These are phyloP conservation scores for Isurus oxyrinchus DNA, from an alignment of 2,113 vertebrate species.

Conservation along the genomic window DNA sequence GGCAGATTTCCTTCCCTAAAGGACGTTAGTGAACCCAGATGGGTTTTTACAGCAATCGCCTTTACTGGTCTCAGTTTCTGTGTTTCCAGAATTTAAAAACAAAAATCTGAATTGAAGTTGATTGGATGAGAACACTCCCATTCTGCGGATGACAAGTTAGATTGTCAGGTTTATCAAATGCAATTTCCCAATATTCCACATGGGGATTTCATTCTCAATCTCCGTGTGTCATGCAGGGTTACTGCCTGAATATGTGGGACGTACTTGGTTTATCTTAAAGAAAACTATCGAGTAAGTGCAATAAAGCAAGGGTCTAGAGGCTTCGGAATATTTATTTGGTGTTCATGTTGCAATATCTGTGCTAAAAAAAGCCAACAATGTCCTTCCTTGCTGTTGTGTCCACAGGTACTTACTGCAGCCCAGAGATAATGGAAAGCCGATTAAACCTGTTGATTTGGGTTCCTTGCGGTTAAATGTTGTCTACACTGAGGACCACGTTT, in stretches of 20 bases:
- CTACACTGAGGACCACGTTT: conserved; percentile 97
- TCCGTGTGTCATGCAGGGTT: too few relatives aligned
- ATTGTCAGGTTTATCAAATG: too few relatives aligned
- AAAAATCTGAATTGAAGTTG: too few relatives aligned
- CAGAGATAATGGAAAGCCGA: conserved; percentile 81
- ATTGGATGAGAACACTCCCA: too few relatives aligned
- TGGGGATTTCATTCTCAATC: too few relatives aligned
- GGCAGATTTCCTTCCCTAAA: too few relatives aligned
- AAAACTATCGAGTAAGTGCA: background rate
- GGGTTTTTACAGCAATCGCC: too few relatives aligned
- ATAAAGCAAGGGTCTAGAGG: background rate
- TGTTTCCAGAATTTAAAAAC: too few relatives aligned
- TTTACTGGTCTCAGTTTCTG: too few relatives aligned
- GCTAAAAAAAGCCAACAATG: background rate
- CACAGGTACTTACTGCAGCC: conserved; percentile 94
- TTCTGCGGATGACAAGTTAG: too few relatives aligned
- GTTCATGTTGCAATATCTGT: background rate
- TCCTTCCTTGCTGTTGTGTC: conserved; percentile 19
- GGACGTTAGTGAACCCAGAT: too few relatives aligned
- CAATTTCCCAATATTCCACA: too few relatives aligned
- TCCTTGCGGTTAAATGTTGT: conserved; percentile 91
- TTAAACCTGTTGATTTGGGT: conserved; percentile 89
- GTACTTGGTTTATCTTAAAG: background rate
- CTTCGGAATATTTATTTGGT: background rate
- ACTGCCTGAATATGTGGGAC: background rate